Evolutionary conservation across 2,113 vertebrate species (phyloP), one percentile per base, ranked within the genome.

Genomic region (Podilymbus podiceps): DNA sequence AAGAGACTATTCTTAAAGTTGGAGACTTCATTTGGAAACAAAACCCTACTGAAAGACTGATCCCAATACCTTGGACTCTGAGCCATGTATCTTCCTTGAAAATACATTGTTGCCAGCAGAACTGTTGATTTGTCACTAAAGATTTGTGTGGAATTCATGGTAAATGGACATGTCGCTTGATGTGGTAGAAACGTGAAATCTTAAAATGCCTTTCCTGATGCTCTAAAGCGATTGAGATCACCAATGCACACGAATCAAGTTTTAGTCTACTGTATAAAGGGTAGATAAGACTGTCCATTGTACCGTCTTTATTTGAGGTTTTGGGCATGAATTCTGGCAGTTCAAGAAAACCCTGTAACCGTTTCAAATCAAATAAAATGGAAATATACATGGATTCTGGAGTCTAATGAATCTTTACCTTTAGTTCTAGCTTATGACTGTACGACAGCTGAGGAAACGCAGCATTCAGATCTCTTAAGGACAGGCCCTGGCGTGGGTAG

Each of bases 321-420:
- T 97, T 89, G 96, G 97, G 96, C 97, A 95, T 97, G 97, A 97
- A 97, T 96, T 92, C 97, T 97, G 97, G 96, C 97, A 98, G 96
- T 97, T 97, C 90, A 97, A 97, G 85, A 97, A 92, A 95, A 98
- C 89, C 97, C 93, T 98, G 97, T 98, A 98, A 98, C 96, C 97
- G 97, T 98, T 98, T 97, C 86, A 96, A 98, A 97, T 97, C 92
- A 92, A 98, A 98, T 98, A 98, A 98, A 98, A 98, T 96, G 96
- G 91, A 97, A 97, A 95, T 98, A 93, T 78, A 96, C 86, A 89
- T 93, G 95, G 90, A 88, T 90, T 71, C 71, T 91, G 96, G 93
- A 93, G 94, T 97, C 87, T 93, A 88, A 40, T 92, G 75, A 94
- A 59, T 97, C 83, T 95, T 96, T 96, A 69, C 78, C 0, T 85